Evolutionary conservation across 2,797 vertebrate species (phyloP).

Genomic region (Carcharodon carcharias): DNA sequence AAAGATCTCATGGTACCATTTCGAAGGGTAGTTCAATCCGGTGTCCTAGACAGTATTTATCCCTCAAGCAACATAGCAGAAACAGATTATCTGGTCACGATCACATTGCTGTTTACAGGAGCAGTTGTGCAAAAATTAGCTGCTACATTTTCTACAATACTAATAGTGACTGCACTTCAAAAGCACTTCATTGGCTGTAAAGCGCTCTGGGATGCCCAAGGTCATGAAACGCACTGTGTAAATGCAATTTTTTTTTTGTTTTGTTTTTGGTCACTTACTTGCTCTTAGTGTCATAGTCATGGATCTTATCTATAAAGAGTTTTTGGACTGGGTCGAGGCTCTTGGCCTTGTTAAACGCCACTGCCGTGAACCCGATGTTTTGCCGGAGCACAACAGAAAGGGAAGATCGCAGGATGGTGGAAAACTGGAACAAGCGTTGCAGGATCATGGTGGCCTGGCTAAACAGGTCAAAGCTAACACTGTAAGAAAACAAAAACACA

Average conservation of each 20-base stretch:
- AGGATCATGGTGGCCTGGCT: conserved; percentile 67
- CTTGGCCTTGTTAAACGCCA: conserved; percentile 69
- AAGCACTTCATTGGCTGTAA: not conserved
- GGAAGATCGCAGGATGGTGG: conserved; percentile 62
- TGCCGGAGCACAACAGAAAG: conserved; percentile 65
- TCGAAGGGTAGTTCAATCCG: not conserved
- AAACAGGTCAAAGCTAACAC: not conserved
- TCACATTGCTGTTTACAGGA: not conserved
- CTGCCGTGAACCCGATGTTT: conserved; percentile 79
- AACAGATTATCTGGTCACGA: not conserved
- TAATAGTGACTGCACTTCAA: not conserved
- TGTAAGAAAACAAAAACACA: conserved; percentile 6
- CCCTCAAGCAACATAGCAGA: not conserved
- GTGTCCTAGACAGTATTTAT: not conserved
- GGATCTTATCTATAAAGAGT: conserved; percentile 85
- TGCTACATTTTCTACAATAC: not conserved
- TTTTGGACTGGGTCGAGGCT: conserved; percentile 86
- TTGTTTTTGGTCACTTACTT: conserved; percentile 59
- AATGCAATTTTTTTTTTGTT: not conserved
- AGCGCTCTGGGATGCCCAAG: not conserved
- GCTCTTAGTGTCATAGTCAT: conserved; percentile 72
- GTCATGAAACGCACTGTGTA: too few species aligned
- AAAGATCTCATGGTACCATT: not conserved
- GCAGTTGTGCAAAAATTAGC: not conserved
- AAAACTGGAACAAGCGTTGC: conserved; percentile 63